Base-by-base conservation (phyloP, 2,113 vertebrate species). In the Poecile atricapillus region DNA sequence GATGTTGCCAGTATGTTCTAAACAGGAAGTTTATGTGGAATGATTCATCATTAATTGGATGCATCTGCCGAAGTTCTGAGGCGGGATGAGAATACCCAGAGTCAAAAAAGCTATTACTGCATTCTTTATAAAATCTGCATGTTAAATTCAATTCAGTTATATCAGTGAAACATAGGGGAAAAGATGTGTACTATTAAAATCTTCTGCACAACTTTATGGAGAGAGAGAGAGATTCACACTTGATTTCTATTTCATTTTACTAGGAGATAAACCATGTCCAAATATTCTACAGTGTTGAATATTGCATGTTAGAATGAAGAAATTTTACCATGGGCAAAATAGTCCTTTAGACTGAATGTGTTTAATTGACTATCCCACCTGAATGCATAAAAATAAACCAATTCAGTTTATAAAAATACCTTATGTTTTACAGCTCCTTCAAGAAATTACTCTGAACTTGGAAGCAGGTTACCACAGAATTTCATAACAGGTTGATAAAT, bases 381-480 rank as follows among this genome's bases (percentile, higher is more conserved):
- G 89, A 96, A 91, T 68, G n/a, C 31, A 1, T 95, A 69, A 93
- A 92, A 89, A 60, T 70, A 76, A 86, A 93, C 47, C 89, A 82
- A 71, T 78, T 55, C 85, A 95, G 92, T 94, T 97, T 86, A 94
- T 96, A 87, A 95, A 97, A 94, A 93, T 94, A 85, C 94, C 76
- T 95, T 97, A 39, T 97, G 85, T 97, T 97, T 97, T 97, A 53
- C 91, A 97, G 91, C 92, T 96, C 92, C 82, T 90, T 96, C 89
- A 92, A 89, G 94, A 96, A 97, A 96, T 94, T 93, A 80, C 90
- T 95, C 60, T 96, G 93, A 96, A 91, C 87, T 95, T 91, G 85
- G 95, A 97, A 97, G 83, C 84, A 96, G 88, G 87, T 97, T 97
- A 92, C 74, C 87, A 87, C 90, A 97, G 93, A 94, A 89, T 94